phyloP scores from a whole-genome alignment of 1,140 invertebrate genomes.

The Chironomus striatipennis region DNA sequence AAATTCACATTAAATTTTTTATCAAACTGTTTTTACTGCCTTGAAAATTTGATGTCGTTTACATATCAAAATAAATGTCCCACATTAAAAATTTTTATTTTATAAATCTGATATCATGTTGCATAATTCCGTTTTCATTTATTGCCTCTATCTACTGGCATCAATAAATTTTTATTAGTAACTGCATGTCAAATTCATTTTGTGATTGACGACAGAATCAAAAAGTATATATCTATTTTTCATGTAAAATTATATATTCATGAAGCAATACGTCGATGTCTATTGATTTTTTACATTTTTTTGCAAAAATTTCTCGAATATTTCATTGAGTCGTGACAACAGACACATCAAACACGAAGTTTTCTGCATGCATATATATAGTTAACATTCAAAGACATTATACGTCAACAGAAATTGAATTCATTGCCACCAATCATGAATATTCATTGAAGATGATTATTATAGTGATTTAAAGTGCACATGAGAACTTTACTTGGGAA shows the following conservation, averaged over 20 bases:
- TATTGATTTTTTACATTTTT: conserved; percentile 7
- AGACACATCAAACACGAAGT: neutral
- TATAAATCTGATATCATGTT: neutral
- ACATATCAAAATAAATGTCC: too few species aligned
- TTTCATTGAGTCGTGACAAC: neutral
- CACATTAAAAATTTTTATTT: neutral
- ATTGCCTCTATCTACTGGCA: neutral
- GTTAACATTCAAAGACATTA: neutral
- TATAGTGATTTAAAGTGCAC: neutral
- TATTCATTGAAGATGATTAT: neutral
- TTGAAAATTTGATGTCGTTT: too few species aligned
- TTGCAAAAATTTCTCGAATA: neutral
- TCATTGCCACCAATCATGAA: neutral
- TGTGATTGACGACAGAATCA: neutral
- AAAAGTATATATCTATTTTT: neutral
- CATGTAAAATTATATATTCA: neutral
- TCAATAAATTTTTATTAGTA: conserved; percentile 1
- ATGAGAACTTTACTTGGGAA: neutral
- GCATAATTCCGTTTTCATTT: neutral
- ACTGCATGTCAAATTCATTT: neutral
- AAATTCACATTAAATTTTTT: too few species aligned
- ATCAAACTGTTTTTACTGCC: too few species aligned
- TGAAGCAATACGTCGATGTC: neutral
- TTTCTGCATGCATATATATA: neutral
- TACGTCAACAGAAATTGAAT: neutral